Conservation (phyloP, 2,888 invertebrate genomes). For the Ischnus inquisitorius region DNA sequence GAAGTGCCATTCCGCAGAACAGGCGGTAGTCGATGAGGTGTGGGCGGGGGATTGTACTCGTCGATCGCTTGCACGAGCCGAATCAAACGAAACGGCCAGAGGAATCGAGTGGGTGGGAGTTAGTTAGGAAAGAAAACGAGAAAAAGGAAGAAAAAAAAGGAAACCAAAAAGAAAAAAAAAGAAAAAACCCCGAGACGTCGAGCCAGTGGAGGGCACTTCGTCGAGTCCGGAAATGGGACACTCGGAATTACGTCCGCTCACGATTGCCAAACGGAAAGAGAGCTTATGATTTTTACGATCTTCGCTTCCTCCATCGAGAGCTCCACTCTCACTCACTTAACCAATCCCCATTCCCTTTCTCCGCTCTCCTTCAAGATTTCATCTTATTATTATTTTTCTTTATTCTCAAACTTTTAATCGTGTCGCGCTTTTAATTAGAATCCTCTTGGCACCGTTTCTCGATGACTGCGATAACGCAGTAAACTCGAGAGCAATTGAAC, state of each 20-base stretch:
- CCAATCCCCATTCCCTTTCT: not conserved
- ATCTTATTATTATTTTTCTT: constrained; percentile 54
- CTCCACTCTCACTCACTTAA: constrained; percentile 1
- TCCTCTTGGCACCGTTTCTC: constrained; percentile 17
- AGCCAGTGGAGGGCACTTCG: constrained; percentile 10
- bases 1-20: constrained; percentile 33
- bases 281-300: constrained; percentile 45
- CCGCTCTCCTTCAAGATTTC: not conserved
- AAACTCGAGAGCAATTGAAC: not conserved
- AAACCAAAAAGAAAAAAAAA: constrained; percentile 23
- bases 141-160: constrained; percentile 38
- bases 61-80: constrained; percentile 61
- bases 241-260: constrained; percentile 59
- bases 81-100: constrained; percentile 54
- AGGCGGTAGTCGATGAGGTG: constrained; percentile 29
- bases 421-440: not conserved
- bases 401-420: constrained; percentile 31
- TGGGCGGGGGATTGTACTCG: not conserved
- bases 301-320: constrained; percentile 28
- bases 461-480: not conserved
- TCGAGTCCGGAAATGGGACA: constrained; percentile 62
- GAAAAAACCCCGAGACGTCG: not conserved
- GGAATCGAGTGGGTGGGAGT: constrained; percentile 32
- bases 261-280: constrained; percentile 37
- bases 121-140: constrained; percentile 51